A percentile compares a stretch with the other conserved stretches of the same genome.
Conservation (phyloP, 1,140 invertebrate species). For the Brachionus sp. region DNA sequence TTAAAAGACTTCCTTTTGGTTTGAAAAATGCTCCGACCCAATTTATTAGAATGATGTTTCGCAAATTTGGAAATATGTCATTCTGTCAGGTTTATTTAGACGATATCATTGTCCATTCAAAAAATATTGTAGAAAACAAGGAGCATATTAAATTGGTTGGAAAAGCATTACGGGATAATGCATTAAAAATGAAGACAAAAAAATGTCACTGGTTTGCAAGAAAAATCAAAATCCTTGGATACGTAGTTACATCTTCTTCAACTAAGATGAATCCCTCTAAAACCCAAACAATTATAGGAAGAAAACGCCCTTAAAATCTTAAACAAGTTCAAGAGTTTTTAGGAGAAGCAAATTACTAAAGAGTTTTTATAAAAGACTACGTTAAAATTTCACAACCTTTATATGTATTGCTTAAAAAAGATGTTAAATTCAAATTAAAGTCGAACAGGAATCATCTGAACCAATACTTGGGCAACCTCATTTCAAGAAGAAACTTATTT, state of each 20-base stretch:
- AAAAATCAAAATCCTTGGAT: neutral
- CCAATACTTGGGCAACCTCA: neutral
- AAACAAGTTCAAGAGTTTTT: neutral
- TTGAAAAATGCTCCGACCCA: too few relatives aligned
- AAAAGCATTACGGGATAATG: too few relatives aligned
- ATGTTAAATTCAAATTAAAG: conserved; percentile 11
- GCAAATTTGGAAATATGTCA: too few relatives aligned
- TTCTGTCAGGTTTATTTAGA: too few relatives aligned
- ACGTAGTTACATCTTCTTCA: neutral
- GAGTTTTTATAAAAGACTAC: neutral
- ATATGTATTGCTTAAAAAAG: too few relatives aligned
- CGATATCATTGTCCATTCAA: too few relatives aligned
- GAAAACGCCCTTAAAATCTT: too few relatives aligned
- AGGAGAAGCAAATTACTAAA: neutral
- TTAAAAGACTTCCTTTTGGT: too few relatives aligned
- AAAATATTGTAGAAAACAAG: too few relatives aligned
- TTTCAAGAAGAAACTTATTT: neutral
- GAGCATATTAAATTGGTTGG: neutral
- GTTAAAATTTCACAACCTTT: conserved; percentile 49
- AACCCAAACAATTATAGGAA: neutral
- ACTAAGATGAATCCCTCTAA: neutral
- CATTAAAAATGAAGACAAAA: too few relatives aligned
- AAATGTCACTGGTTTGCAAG: neutral
- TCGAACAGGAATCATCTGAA: neutral
- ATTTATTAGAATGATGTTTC: too few relatives aligned